Evolutionary conservation across 2,797 vertebrate species (phyloP).

Genomic region (Poecile montanus): DNA sequence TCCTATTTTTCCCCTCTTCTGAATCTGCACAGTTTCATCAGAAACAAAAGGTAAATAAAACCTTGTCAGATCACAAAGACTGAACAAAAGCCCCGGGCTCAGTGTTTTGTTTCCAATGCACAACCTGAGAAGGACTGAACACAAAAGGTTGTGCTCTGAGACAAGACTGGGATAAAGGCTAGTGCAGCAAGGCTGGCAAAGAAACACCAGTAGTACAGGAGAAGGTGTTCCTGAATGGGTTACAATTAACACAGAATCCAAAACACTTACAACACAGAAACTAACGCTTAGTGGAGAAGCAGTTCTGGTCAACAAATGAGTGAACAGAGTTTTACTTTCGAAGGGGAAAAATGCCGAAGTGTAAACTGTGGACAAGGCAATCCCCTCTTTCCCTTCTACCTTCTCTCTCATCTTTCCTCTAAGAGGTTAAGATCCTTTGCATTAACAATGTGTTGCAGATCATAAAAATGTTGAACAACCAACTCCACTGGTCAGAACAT

Average conservation of each 20-base stretch:
- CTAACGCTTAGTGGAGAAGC: not conserved
- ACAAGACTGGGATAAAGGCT: not conserved
- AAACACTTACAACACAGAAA: not conserved
- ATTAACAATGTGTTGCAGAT: not conserved
- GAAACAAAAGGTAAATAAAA: not conserved
- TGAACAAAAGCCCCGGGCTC: not conserved
- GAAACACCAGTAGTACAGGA: rapidly evolving
- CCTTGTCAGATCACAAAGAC: not conserved
- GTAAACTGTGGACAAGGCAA: not conserved
- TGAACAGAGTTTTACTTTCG: not conserved
- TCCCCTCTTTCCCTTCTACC: not conserved
- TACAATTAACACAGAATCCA: not conserved
- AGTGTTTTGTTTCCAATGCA: not conserved
- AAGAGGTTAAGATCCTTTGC: not conserved
- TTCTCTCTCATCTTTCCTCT: not conserved
- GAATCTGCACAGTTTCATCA: not conserved
- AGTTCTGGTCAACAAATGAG: not conserved
- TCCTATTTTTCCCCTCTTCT: not conserved
- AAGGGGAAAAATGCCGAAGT: not conserved
- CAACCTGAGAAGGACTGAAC: not conserved
- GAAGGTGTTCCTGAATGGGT: not conserved
- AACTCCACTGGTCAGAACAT: not conserved
- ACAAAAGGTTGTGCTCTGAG: not conserved
- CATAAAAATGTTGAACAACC: not conserved
- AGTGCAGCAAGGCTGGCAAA: not conserved